Conservation (phyloP, 1,140 invertebrate genomes). For the Calycopis cecrops region DNA sequence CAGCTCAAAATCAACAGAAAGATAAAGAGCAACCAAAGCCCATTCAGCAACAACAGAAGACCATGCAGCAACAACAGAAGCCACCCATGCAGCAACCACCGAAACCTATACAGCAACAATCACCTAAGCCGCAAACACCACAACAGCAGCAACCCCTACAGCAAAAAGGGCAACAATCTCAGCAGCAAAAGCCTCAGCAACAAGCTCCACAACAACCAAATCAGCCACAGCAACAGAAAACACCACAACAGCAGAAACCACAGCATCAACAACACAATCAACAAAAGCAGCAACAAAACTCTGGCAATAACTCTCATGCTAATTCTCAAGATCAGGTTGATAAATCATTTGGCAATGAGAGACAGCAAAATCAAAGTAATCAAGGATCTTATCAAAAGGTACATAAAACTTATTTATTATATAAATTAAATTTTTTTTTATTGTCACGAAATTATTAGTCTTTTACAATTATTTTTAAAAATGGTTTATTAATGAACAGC, state of each 20-base stretch:
- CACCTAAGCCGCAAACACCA: constrained; percentile 28
- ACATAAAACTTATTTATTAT: too few species aligned
- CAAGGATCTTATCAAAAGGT: constrained; percentile 40
- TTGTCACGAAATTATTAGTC: background rate
- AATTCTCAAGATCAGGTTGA: constrained; percentile 48
- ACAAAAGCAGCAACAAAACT: constrained; percentile 10
- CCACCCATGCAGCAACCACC: constrained; percentile 23
- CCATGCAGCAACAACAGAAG: constrained; percentile 18
- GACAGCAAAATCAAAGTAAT: constrained; percentile 39
- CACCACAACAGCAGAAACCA: constrained; percentile 28
- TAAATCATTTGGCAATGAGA: constrained; percentile 41
- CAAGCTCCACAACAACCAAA: constrained; percentile 27
- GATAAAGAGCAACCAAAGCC: constrained; percentile 8
- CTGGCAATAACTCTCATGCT: constrained; percentile 28
- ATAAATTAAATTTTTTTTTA: background rate
- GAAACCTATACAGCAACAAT: constrained; percentile 22
- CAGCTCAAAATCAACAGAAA: constrained; percentile 4
- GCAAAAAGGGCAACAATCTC: constrained; percentile 24
- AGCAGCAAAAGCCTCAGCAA: constrained; percentile 28
- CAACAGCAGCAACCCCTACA: constrained; percentile 26
- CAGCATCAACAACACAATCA: constrained; percentile 31
- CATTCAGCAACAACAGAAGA: constrained; percentile 25
- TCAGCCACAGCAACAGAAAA: constrained; percentile 31
- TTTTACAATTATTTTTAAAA: background rate
- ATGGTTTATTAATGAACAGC: too few species aligned